phyloP scores from a whole-genome alignment of 2,888 invertebrate genomes.

The Esperia sulphurella region DNA sequence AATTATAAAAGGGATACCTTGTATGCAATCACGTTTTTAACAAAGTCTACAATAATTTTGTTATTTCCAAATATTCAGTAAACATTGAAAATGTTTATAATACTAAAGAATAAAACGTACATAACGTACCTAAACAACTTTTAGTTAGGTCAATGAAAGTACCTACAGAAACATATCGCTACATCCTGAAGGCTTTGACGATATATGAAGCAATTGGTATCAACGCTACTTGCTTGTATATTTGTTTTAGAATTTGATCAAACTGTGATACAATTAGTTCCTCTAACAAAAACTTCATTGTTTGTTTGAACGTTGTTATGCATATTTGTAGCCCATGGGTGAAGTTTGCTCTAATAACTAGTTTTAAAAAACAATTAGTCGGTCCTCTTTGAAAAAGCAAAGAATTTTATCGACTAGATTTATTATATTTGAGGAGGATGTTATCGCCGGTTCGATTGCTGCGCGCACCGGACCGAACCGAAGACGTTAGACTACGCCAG shows the following conservation, averaged over 20 bases:
- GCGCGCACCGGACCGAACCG: slow-evolving; percentile 38
- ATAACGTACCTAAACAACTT: too few species aligned
- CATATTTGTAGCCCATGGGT: slow-evolving; percentile 31
- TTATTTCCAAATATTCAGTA: too few species aligned
- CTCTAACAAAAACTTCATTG: slow-evolving; percentile 26
- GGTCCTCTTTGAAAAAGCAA: slow-evolving; percentile 55
- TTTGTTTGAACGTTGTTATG: slow-evolving; percentile 25
- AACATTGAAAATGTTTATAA: too few species aligned
- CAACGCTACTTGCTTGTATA: not conserved
- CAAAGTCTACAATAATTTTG: slow-evolving; percentile 11
- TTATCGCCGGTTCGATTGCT: slow-evolving; percentile 61
- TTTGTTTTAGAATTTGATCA: slow-evolving; percentile 16
- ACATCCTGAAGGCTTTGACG: too few species aligned
- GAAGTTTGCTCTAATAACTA: slow-evolving; percentile 59
- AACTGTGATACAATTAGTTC: slow-evolving; percentile 17
- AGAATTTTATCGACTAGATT: slow-evolving; percentile 71
- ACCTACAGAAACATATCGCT: too few species aligned
- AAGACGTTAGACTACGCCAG: slow-evolving; percentile 48
- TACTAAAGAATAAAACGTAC: too few species aligned
- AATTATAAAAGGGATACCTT: slow-evolving; percentile 21
- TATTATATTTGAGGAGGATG: slow-evolving; percentile 72
- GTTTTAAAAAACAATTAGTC: slow-evolving; percentile 68
- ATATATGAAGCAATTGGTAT: too few species aligned
- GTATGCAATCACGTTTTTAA: slow-evolving; percentile 17
- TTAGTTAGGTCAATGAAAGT: too few species aligned